These are phyloP conservation scores for Melanargia galathea DNA, from an alignment of 2,888 invertebrate species.

Conservation along the genomic window DNA sequence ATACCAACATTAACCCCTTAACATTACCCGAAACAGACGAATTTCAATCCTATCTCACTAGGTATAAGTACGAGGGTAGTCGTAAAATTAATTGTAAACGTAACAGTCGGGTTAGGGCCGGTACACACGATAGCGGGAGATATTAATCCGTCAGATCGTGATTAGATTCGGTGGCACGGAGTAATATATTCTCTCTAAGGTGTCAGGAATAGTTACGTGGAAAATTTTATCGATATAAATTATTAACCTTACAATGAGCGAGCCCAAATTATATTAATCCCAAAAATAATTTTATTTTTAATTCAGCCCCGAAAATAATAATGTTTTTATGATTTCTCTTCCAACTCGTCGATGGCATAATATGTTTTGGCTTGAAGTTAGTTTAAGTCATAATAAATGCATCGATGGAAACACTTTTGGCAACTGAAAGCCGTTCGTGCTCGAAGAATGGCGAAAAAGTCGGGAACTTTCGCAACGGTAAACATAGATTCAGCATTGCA, in stretches of 20 bases:
- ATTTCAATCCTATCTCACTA: conserved; percentile 38
- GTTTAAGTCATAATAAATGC: too few relatives aligned
- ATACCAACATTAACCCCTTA: conserved; percentile 43
- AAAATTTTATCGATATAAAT: conserved; percentile 31
- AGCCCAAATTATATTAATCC: too few relatives aligned
- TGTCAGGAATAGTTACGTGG: conserved; percentile 55
- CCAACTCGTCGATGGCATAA: too few relatives aligned
- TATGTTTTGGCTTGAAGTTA: too few relatives aligned
- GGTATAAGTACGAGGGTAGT: conserved; percentile 42
- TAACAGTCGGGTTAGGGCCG: conserved; percentile 62
- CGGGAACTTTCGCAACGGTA: too few relatives aligned
- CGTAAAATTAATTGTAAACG: conserved; percentile 48
- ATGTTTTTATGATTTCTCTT: too few relatives aligned
- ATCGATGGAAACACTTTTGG: too few relatives aligned
- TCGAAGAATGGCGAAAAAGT: too few relatives aligned
- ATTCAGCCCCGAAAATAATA: too few relatives aligned
- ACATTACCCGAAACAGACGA: conserved; percentile 27
- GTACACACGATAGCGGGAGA: conserved; percentile 66
- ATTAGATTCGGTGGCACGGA: conserved; percentile 80
- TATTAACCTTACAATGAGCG: neutral
- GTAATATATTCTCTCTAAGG: conserved; percentile 77
- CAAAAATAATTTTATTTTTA: too few relatives aligned
- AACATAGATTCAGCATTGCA: too few relatives aligned
- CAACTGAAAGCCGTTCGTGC: too few relatives aligned
- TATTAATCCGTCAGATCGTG: conserved; percentile 80